Evolutionary conservation across 2,113 vertebrate genomes (phyloP), one percentile per base, ranked within the genome.

Genomic region (Probosciger aterrimus): DNA sequence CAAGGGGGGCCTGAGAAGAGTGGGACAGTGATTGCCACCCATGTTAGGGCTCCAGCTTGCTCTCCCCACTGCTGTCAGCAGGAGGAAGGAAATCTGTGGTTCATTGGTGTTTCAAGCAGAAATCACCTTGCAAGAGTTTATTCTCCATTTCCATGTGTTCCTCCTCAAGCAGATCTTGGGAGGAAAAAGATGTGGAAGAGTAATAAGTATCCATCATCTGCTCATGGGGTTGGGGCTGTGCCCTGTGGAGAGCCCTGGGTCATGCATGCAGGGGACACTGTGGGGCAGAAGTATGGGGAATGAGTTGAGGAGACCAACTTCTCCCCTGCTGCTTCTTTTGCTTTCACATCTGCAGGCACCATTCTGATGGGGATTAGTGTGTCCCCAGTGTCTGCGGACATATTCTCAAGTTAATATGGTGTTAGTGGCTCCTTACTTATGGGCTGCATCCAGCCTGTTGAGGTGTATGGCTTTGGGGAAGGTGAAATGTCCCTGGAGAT

Each of bases 191-290:
- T 20, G n/a, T 4, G 8, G 31, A 57, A 49, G 11, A 49, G 11
- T 27, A n/a, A 44, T 18, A 15, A 31, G 59, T 17, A 69, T 15
- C 49, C 22, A 4, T 25, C 62, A 9, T 62, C 63, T 63, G 55
- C n/a, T 62, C 3, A 2, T 25, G 28, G 55, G 22, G 9, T 5
- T 86, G 76, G 41, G 14, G 31, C 43, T 50, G 49, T 50, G 55
- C 20, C n/a, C 33, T 20, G 43, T 3, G 5, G 59, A 39, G 33
- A 39, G 13, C 44, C 67, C 53, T 2, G 41, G 69, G 41, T 44
- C 6, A 1, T 1, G 50, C 39, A 28, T 0, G 0, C 33, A 27
- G 24, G 35, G 31, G 33, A 71, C 43, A 2, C 57, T 12, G 41
- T 0, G 15, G 23, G 43, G 14, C 55, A n/a, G 49, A 37, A 7